phyloP scores from a whole-genome alignment of 2,888 invertebrate genomes.

The Poecilus cupreus region DNA sequence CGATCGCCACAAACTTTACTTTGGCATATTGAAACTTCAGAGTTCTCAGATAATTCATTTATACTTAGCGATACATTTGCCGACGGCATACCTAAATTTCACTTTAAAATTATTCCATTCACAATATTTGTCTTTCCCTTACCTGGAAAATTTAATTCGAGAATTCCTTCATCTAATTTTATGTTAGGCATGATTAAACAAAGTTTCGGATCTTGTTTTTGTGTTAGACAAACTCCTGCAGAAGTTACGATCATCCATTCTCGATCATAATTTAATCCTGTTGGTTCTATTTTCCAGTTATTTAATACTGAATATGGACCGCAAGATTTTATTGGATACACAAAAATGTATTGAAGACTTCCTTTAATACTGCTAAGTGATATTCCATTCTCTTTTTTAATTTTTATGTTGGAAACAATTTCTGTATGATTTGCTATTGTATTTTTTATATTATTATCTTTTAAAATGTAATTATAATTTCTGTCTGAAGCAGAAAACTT shows the following conservation, averaged over 20 bases:
- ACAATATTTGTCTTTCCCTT: constrained; percentile 56
- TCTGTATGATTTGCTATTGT: constrained; percentile 29
- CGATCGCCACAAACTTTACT: constrained; percentile 91
- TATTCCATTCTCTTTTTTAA: constrained; percentile 14
- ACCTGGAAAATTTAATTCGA: constrained; percentile 80
- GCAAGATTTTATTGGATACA: constrained; percentile 96
- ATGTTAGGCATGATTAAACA: constrained; percentile 86
- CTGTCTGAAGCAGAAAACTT: constrained; percentile 34
- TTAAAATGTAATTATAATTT: constrained; percentile 1
- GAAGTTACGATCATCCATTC: constrained; percentile 94
- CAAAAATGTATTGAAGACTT: constrained; percentile 72
- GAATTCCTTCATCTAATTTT: constrained; percentile 75
- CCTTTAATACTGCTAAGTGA: constrained; percentile 59
- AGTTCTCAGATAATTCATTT: constrained; percentile 63
- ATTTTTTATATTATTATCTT: constrained; percentile 23
- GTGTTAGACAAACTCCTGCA: constrained; percentile 89
- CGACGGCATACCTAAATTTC: constrained; percentile 69
- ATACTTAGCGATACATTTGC: constrained; percentile 74
- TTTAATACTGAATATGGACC: constrained; percentile 81
- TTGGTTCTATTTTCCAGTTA: constrained; percentile 83
- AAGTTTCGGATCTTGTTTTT: constrained; percentile 87
- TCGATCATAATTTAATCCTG: constrained; percentile 91
- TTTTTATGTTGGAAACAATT: neutral
- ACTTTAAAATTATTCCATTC: neutral
- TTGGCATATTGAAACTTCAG: constrained; percentile 76